phyloP scores from a whole-genome alignment of 2,113 vertebrate genomes.

The Gnathonemus echidnorhynchus region DNA sequence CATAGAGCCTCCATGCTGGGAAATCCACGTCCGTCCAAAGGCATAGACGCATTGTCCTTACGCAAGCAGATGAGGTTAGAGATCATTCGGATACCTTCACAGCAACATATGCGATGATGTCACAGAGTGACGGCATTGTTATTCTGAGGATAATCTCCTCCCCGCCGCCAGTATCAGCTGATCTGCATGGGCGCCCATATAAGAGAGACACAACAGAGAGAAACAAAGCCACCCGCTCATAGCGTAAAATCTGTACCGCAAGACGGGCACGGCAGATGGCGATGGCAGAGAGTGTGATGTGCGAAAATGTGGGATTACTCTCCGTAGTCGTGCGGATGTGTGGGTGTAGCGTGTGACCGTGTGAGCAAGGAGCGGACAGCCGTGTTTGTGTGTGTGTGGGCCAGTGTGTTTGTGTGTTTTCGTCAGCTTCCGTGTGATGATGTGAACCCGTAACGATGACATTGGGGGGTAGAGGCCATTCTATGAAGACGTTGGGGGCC shows the following conservation, averaged over 20 bases:
- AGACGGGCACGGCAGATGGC: not conserved
- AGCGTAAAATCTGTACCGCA: not conserved
- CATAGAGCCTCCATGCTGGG: conserved; percentile 25
- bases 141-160: not conserved
- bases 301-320: not conserved
- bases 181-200: not conserved
- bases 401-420: not conserved
- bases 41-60: conserved; percentile 46
- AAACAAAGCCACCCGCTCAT: not conserved
- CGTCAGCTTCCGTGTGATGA: not conserved
- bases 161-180: not conserved
- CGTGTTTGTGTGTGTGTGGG: not conserved
- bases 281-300: not conserved
- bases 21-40: conserved; percentile 49
- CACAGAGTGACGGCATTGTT: not conserved
- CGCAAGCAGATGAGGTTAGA: conserved; percentile 35
- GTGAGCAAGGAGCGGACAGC: not conserved
- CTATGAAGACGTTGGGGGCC: not conserved
- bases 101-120: not conserved
- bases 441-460: not conserved
- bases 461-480: not conserved
- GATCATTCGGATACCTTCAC: conserved; percentile 52
- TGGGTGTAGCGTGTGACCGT: not conserved
- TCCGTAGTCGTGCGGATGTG: not conserved
- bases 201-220: not conserved